Evolutionary conservation across 1,140 invertebrate genomes (phyloP), one percentile per base, ranked within the genome.

Genomic region (Teleogryllus occipitalis): DNA sequence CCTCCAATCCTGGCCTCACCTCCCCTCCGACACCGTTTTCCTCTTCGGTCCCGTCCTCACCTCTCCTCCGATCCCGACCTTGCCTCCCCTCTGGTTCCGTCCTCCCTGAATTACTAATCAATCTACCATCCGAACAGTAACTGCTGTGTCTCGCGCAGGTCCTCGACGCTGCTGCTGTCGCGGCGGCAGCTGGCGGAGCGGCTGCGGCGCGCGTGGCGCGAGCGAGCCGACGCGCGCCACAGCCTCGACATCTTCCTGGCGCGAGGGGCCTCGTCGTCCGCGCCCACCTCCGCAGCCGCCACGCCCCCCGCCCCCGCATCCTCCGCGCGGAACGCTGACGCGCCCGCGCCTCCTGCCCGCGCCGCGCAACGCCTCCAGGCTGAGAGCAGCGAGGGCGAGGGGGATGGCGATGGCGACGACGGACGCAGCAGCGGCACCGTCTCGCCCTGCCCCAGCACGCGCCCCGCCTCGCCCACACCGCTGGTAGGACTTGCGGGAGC

Each of bases 161-260:
- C 88, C 80, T 87, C 88, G 7, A 85, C 88, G 0, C 87, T 90
- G 39, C 83, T 89, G 0, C 88, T 88, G 22, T 87, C 88, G 0
- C 85, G 88, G 47, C 87, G 89, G 77, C 87, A 89, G 77, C 81
- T 90, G 8, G 87, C 88, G 0, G 87, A 89, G 78, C 84, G 87
- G 77, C 79, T 90, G 48, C 83, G 87, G 74, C 83, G 87, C 7
- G 89, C 88, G 0, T 89, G 88, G 88, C 87, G 88, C 76, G 86
- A 88, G 8, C 82, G 87, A 2, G 87, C 88, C 75, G 84, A 86
- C 27, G 86, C 86, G 15, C 88, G 87, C 81, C 84, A 86, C 0
- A 90, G 89, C 76, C 85, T 90, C 18, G 86, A 89, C 73, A 90
- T 90, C 14, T 89, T 89, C 80, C 81, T 90, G 15, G 86, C 89